Conservation (phyloP, 2,888 invertebrate genomes). For the Argyra leucocephala region DNA sequence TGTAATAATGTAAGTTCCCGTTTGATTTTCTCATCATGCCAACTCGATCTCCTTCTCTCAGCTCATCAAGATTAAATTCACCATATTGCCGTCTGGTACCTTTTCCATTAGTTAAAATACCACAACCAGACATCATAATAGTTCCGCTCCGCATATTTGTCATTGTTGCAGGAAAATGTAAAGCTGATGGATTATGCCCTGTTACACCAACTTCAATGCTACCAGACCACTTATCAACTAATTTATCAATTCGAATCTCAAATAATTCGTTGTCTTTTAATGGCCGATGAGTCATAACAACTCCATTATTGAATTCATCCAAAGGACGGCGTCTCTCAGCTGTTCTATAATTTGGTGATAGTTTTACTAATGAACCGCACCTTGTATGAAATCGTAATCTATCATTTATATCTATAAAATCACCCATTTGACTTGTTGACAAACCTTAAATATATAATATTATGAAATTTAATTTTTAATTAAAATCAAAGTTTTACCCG, state of each 20-base stretch:
- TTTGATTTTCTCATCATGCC: slow-evolving; percentile 80
- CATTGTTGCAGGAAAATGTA: slow-evolving; percentile 94
- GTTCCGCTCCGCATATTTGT: slow-evolving; percentile 89
- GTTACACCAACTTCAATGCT: slow-evolving; percentile 74
- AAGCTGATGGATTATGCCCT: slow-evolving; percentile 78
- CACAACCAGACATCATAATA: slow-evolving; percentile 95
- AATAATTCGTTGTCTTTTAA: slow-evolving; percentile 82
- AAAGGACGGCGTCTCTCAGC: slow-evolving; percentile 80
- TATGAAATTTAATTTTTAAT: neutral
- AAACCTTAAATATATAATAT: slow-evolving; percentile 15
- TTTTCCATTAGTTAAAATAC: slow-evolving; percentile 91
- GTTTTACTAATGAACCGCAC: slow-evolving; percentile 77
- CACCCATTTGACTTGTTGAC: slow-evolving; percentile 25
- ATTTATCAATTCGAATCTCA: slow-evolving; percentile 85
- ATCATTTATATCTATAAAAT: slow-evolving; percentile 46
- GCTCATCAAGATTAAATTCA: slow-evolving; percentile 84
- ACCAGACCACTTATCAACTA: slow-evolving; percentile 88
- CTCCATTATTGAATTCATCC: slow-evolving; percentile 93
- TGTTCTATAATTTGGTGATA: slow-evolving; percentile 71
- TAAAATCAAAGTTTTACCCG: neutral
- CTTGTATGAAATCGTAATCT: slow-evolving; percentile 75
- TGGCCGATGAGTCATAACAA: slow-evolving; percentile 87
- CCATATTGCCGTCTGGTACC: slow-evolving; percentile 89
- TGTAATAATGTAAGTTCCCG: slow-evolving; percentile 83
- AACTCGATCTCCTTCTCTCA: slow-evolving; percentile 84